Percentiles rank a stretch among this genome's conserved stretches.
phyloP scores from a whole-genome alignment of 2,797 vertebrate genomes.

The Catostomus latipinnis region DNA sequence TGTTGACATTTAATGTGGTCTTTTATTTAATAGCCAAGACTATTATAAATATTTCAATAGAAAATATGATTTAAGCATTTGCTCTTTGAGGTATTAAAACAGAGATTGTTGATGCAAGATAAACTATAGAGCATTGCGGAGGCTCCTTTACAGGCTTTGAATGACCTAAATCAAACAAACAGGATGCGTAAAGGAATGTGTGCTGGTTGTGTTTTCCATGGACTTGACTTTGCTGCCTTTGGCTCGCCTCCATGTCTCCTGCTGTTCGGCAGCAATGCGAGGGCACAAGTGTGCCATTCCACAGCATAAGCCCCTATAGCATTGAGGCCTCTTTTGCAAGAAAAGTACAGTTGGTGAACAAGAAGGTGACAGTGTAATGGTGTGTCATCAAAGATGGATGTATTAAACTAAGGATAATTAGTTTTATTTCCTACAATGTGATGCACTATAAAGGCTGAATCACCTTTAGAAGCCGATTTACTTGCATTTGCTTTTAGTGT shows the following conservation, averaged over 20 bases:
- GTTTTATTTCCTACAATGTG: background rate
- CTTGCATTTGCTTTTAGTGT: background rate
- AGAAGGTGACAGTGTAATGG: constrained; percentile 29
- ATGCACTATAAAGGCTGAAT: background rate
- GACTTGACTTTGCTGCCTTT: constrained; percentile 23
- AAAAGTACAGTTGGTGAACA: background rate
- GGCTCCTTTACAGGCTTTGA: constrained; percentile 22
- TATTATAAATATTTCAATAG: background rate
- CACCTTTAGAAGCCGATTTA: background rate
- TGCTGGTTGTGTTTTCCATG: constrained; percentile 44
- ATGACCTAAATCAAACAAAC: constrained; percentile 27
- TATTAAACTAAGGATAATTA: background rate
- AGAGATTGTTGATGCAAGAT: background rate
- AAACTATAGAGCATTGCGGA: background rate
- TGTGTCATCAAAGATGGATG: constrained; percentile 19
- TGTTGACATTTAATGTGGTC: background rate
- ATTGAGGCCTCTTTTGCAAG: background rate
- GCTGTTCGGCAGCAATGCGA: constrained; percentile 1
- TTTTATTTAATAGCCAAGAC: background rate
- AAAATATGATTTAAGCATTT: background rate
- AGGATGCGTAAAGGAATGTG: constrained; percentile 20
- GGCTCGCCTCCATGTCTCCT: constrained; percentile 17
- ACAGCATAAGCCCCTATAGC: constrained; percentile 27
- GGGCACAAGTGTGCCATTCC: constrained; percentile 31
- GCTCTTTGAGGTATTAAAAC: background rate